A percentile compares a stretch with the other conserved stretches of the same genome.
phyloP scores from a whole-genome alignment of 92 coral and sea anemone species.

The Palythoa grandiflora region DNA sequence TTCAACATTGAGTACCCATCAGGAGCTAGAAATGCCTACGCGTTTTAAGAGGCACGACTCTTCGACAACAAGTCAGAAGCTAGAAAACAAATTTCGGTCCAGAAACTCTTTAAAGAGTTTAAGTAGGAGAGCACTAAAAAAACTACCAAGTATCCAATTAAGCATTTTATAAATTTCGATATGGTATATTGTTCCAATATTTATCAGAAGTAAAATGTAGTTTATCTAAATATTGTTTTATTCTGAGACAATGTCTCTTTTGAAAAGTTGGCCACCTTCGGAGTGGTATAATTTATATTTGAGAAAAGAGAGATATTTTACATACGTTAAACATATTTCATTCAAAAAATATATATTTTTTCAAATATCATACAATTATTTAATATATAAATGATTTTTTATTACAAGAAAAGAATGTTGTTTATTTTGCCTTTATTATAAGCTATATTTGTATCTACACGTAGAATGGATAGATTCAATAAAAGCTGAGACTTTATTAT shows the following conservation, averaged over 20 bases:
- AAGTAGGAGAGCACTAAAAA: neutral
- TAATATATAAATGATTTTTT: neutral
- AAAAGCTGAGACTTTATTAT: neutral
- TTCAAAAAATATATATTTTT: neutral
- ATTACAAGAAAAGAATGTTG: constrained; percentile 4
- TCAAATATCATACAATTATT: neutral
- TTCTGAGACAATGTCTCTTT: constrained; percentile 1
- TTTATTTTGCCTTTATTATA: constrained; percentile 1
- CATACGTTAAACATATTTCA: neutral
- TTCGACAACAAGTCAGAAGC: constrained; percentile 28
- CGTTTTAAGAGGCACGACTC: constrained; percentile 26
- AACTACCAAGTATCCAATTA: neutral
- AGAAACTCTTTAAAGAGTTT: constrained; percentile 16
- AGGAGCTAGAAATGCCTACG: constrained; percentile 15
- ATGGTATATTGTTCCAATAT: constrained; percentile 6
- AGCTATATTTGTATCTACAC: constrained; percentile 7
- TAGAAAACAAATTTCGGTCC: constrained; percentile 8
- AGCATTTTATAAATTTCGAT: constrained; percentile 1
- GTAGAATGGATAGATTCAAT: constrained; percentile 6
- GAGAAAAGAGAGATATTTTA: neutral
- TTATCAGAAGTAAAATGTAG: constrained; percentile 6
- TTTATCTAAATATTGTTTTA: constrained; percentile 1
- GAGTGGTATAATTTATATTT: neutral
- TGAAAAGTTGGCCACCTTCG: constrained; percentile 2
- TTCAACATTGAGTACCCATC: constrained; percentile 47